These are phyloP conservation scores for Sterrhoptilus dennistouni DNA, from an alignment of 2,113 vertebrate genomes.

Conservation along the genomic window DNA sequence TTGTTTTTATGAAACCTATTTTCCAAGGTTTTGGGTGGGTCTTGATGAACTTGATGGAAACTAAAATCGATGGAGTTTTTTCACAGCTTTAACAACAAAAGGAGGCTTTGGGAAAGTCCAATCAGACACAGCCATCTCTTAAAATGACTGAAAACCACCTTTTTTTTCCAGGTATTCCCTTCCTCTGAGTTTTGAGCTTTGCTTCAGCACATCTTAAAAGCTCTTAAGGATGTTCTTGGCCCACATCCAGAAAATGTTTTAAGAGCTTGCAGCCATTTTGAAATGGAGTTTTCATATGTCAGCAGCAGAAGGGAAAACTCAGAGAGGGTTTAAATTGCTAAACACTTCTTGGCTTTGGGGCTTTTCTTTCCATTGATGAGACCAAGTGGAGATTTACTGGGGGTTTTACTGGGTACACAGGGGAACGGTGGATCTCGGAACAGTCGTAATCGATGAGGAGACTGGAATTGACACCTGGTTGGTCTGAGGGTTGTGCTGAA, in stretches of 20 bases:
- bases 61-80: neutral
- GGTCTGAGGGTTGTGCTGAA: neutral
- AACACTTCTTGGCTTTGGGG: neutral
- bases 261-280: conserved; percentile 31
- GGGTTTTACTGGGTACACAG: fast-evolving
- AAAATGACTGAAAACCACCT: neutral
- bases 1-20: no score
- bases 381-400: neutral
- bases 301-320: neutral
- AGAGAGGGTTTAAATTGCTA: neutral
- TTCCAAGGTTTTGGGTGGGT: neutral
- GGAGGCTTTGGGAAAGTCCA: neutral
- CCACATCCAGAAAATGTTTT: neutral
- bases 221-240: conserved; percentile 31
- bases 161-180: neutral
- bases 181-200: neutral
- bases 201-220: conserved; percentile 23
- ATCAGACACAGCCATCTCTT: neutral
- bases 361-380: neutral
- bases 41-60: neutral
- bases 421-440: neutral
- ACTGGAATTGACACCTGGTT: fast-evolving
- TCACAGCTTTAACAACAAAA: neutral
- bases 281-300: neutral
- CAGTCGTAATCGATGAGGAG: fast-evolving